Evolutionary conservation across 2,888 invertebrate genomes (phyloP).

Genomic region (Halictus ligatus): DNA sequence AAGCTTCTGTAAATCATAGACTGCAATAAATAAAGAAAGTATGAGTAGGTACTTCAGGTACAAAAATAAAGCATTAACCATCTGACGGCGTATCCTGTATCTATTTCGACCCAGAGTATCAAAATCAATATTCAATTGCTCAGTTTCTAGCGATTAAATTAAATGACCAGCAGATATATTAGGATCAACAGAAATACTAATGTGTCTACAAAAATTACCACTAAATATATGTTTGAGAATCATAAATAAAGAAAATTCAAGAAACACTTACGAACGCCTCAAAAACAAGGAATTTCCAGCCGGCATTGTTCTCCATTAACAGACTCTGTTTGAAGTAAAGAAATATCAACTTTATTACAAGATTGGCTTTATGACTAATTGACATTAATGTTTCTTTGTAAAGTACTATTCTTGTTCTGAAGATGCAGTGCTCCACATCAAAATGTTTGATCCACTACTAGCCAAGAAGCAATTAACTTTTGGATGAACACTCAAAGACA

Average conservation of each 20-base stretch:
- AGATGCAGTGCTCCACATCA: slow-evolving; percentile 87
- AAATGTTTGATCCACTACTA: slow-evolving; percentile 90
- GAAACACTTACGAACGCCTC: too few relatives aligned
- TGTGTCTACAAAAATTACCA: too few relatives aligned
- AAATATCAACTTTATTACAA: slow-evolving; percentile 9
- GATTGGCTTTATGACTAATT: not conserved
- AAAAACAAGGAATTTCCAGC: not conserved
- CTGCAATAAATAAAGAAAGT: not conserved
- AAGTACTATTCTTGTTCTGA: slow-evolving; percentile 20
- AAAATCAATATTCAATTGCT: too few relatives aligned
- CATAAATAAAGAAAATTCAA: too few relatives aligned
- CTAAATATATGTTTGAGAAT: too few relatives aligned
- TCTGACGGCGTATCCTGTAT: too few relatives aligned
- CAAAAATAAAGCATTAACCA: not conserved
- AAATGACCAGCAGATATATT: too few relatives aligned
- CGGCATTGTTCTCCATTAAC: not conserved
- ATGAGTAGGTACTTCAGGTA: not conserved
- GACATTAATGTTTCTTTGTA: not conserved
- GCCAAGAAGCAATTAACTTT: slow-evolving; percentile 89
- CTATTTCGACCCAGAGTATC: too few relatives aligned
- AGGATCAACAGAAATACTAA: too few relatives aligned
- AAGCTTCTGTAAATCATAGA: not conserved
- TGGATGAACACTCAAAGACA: slow-evolving; percentile 93
- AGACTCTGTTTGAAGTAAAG: not conserved
- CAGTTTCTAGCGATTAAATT: too few relatives aligned